phyloP scores from a whole-genome alignment of 1,140 invertebrate species.

The Lucilia sericata region DNA sequence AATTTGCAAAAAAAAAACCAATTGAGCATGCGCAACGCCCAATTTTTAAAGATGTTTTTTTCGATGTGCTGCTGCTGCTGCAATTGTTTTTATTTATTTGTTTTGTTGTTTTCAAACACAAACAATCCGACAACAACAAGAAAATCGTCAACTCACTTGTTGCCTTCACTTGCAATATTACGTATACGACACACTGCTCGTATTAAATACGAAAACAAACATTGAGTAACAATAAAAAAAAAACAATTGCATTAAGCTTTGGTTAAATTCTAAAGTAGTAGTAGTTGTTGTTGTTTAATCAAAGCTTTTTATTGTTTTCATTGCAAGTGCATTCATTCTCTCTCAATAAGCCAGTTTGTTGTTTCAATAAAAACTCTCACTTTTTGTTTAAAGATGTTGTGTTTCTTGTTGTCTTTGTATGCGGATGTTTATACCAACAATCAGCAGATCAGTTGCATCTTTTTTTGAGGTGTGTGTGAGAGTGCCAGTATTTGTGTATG shows the following conservation, averaged over 20 bases:
- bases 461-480: neutral
- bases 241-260: slow-evolving; percentile 18
- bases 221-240: neutral
- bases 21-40: slow-evolving; percentile 66
- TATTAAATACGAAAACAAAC: slow-evolving; percentile 24
- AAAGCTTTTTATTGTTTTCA: neutral
- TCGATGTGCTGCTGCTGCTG: neutral
- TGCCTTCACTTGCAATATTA: slow-evolving; percentile 61
- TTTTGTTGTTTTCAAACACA: neutral
- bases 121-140: neutral
- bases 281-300: neutral
- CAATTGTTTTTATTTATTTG: neutral
- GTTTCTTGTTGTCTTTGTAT: neutral
- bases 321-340: neutral
- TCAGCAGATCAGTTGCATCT: neutral
- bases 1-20: neutral
- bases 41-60: slow-evolving; percentile 45
- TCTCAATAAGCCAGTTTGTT: neutral
- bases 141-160: slow-evolving; percentile 44
- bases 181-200: slow-evolving; percentile 59
- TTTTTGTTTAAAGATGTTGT: neutral
- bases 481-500: neutral
- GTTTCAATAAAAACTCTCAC: neutral
- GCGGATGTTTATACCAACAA: neutral
- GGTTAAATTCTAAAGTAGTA: neutral